Base-by-base conservation (phyloP, 2,888 invertebrate species). In the Sinohyriopsis cumingii region DNA sequence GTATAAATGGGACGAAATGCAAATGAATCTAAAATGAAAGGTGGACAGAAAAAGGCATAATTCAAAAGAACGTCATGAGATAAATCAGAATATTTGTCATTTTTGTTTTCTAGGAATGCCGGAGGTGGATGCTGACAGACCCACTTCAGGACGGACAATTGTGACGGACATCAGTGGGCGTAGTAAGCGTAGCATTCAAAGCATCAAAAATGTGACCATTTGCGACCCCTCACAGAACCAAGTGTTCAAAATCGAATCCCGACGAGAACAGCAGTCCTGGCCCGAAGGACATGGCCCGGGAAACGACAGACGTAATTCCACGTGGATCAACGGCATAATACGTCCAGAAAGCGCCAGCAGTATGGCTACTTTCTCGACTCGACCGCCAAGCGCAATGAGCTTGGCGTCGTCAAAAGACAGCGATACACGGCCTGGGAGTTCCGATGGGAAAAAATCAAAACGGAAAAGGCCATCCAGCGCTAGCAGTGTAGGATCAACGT, bases 291-390 rank as follows among this genome's bases (percentile, higher is more conserved):
- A 69, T 65, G 70, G 75, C 2, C 77, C 73, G 12, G 62, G 65
- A 57, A 77, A 75, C 57, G 75, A 71, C 1, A 66, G 67, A 20
- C 75, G 77, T 63, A 73, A 73, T 25, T 77, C 77, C 54, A 77
- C 73, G 20, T 77, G 77, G 77, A 75, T 74, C n/a, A 77, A 77
- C 57, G 75, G 77, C 19, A 77, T 77, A n/a, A 77, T 71, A 5
- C 63, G 75, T 20, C 72, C 77, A 20, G 75, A 67, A 28, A 77
- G 77, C 69, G 69, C 67, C 6, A 67, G 71, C n/a, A 77, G 77
- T 33, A 69, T 75, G 19, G 69, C 72, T n/a, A 57, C 71, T 18
- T 55, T 77, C 7, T 71, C 75, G 12, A 45, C 45, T 5, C 68
- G 77, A 20, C 71, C 70, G 5, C 59, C 71, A 3, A 77, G 77